These are phyloP conservation scores for Maconellicoccus hirsutus DNA, from an alignment of 1,140 invertebrate species.

Conservation along the genomic window DNA sequence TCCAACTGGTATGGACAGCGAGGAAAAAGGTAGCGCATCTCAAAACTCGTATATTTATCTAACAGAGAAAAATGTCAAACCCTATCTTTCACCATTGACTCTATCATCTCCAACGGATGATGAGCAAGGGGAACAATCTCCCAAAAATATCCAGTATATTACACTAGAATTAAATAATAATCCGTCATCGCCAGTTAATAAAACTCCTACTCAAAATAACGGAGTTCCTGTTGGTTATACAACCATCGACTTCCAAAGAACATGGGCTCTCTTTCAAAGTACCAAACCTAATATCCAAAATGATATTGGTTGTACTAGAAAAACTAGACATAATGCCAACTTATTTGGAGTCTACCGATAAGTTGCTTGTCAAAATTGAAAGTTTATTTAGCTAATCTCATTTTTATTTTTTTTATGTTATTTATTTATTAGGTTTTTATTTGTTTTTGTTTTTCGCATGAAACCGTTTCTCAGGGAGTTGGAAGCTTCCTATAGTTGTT, in stretches of 20 bases:
- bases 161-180: constrained; percentile 46
- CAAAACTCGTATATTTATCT: neutral
- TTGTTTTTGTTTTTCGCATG: neutral
- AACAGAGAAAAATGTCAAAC: constrained; percentile 10
- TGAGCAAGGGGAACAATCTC: neutral
- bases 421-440: neutral
- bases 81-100: constrained; percentile 1
- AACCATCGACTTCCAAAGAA: constrained; percentile 87
- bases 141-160: constrained; percentile 10
- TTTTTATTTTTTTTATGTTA: constrained; percentile 9
- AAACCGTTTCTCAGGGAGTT: neutral
- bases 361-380: neutral
- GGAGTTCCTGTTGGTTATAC: constrained; percentile 58
- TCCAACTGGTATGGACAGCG: neutral
- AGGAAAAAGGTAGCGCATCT: neutral
- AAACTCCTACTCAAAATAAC: constrained; percentile 34
- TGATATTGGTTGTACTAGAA: constrained; percentile 45
- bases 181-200: constrained; percentile 34
- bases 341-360: neutral
- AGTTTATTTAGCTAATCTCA: neutral
- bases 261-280: constrained; percentile 64
- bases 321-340: constrained; percentile 50
- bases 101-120: neutral
- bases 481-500: neutral
- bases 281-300: constrained; percentile 39